These are phyloP conservation scores for Macquaria australasica DNA, from an alignment of 2,113 vertebrate species.

Conservation along the genomic window DNA sequence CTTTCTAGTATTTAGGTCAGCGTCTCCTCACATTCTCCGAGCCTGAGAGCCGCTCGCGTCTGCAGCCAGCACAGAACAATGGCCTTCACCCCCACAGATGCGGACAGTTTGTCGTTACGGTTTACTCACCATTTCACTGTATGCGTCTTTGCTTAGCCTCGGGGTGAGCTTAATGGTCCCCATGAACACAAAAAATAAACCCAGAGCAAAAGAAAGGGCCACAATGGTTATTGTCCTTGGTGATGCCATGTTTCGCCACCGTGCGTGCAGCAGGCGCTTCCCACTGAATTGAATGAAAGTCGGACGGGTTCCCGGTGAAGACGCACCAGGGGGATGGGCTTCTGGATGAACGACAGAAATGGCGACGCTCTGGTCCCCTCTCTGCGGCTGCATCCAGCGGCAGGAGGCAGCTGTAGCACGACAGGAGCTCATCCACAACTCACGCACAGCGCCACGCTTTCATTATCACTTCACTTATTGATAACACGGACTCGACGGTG, in stretches of 20 bases:
- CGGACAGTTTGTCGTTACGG: background rate
- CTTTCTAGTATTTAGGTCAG: conserved; percentile 65
- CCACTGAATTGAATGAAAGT: conserved; percentile 47
- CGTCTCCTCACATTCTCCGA: conserved; percentile 38
- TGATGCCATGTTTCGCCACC: conserved; percentile 88
- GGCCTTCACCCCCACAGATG: conserved; percentile 37
- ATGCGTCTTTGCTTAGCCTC: conserved; percentile 95
- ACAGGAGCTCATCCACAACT: background rate
- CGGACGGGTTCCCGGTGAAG: conserved; percentile 52
- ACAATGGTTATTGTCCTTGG: conserved; percentile 94
- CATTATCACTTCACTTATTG: background rate
- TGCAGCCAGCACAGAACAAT: conserved; percentile 70
- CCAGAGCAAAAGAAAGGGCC: conserved; percentile 94
- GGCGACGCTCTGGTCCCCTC: conserved; percentile 43
- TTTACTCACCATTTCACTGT: conserved; percentile 96
- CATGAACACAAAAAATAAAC: conserved; percentile 98
- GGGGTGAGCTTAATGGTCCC: conserved; percentile 98
- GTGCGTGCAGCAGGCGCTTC: conserved; percentile 48
- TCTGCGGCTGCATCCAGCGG: conserved; percentile 16
- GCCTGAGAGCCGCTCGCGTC: conserved; percentile 30
- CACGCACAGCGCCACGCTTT: background rate
- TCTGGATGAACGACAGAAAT: conserved; percentile 50
- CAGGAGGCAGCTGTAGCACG: background rate
- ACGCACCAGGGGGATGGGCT: conserved; percentile 75
- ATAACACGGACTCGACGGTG: background rate